Conservation (phyloP, 1,140 invertebrate genomes). For the Drosophila prosaltans region DNA sequence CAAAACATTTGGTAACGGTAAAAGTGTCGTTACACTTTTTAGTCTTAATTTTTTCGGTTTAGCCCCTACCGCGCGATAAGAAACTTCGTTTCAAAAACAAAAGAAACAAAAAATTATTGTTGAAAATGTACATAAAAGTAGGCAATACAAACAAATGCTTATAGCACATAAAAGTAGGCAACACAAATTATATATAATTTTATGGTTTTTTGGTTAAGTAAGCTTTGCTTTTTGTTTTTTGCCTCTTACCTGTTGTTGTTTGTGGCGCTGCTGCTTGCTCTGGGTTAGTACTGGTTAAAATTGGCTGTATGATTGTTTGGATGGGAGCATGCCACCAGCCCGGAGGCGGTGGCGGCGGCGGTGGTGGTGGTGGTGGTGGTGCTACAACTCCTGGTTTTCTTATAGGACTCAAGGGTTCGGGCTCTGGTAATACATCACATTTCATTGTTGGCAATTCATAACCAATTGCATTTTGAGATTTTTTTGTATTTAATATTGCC, state of each 20-base stretch:
- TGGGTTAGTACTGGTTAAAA: slow-evolving; percentile 63
- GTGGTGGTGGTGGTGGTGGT: slow-evolving; percentile 65
- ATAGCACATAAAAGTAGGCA: slow-evolving; percentile 44
- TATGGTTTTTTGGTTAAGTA: slow-evolving; percentile 1
- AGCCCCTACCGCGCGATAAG: too few species aligned
- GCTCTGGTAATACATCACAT: slow-evolving; percentile 44
- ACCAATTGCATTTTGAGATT: slow-evolving; percentile 68
- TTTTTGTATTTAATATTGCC: slow-evolving; percentile 68
- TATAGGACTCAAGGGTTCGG: slow-evolving; percentile 65
- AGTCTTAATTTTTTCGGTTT: too few species aligned
- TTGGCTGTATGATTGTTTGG: slow-evolving; percentile 26
- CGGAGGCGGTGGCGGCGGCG: slow-evolving; percentile 72
- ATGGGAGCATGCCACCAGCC: slow-evolving; percentile 68
- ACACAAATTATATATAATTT: slow-evolving; percentile 15
- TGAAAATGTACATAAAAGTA: slow-evolving; percentile 42
- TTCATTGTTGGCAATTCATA: slow-evolving; percentile 51
- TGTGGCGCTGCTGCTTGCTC: slow-evolving; percentile 28
- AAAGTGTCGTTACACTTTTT: too few species aligned
- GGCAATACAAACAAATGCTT: slow-evolving; percentile 37
- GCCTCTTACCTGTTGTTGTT: slow-evolving; percentile 44
- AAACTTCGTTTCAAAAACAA: too few species aligned
- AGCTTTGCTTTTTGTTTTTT: background rate
- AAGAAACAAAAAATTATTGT: too few species aligned
- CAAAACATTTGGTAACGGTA: too few species aligned
- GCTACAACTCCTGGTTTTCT: slow-evolving; percentile 34